These are phyloP conservation scores for Amphiprion percula DNA, from an alignment of 2,113 vertebrate genomes.

Conservation along the genomic window DNA sequence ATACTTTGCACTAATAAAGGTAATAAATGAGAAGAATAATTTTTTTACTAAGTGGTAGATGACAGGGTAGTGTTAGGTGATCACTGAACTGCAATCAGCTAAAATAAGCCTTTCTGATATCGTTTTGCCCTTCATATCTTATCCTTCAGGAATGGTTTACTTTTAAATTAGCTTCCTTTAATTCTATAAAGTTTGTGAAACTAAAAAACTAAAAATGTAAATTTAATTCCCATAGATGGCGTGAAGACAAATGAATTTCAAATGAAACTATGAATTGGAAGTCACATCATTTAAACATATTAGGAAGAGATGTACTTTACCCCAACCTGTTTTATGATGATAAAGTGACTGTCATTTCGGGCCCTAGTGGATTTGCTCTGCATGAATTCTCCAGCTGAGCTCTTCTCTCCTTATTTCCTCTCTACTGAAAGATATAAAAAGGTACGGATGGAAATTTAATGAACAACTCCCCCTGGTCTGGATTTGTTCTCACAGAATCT, in stretches of 20 bases:
- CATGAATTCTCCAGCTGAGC: background rate
- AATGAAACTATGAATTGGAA: conserved; percentile 1
- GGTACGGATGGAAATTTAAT: conserved; percentile 27
- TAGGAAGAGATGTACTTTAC: background rate
- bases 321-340: conserved; percentile 42
- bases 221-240: background rate
- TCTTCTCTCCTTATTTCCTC: conserved; percentile 4
- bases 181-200: too few species aligned
- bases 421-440: conserved; percentile 11
- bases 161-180: too few species aligned
- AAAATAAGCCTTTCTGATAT: background rate
- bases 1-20: background rate
- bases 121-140: background rate
- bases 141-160: too few species aligned
- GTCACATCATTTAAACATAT: conserved; percentile 14
- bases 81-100: background rate
- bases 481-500: conserved; percentile 14
- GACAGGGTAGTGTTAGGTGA: too few species aligned
- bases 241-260: background rate
- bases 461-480: background rate
- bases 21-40: too few species aligned
- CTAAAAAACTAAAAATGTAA: too few species aligned
- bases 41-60: too few species aligned
- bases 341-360: conserved; percentile 43
- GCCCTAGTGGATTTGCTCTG: conserved; percentile 10